phyloP scores from a whole-genome alignment of 1,140 invertebrate species.

The Zophobas atratus region DNA sequence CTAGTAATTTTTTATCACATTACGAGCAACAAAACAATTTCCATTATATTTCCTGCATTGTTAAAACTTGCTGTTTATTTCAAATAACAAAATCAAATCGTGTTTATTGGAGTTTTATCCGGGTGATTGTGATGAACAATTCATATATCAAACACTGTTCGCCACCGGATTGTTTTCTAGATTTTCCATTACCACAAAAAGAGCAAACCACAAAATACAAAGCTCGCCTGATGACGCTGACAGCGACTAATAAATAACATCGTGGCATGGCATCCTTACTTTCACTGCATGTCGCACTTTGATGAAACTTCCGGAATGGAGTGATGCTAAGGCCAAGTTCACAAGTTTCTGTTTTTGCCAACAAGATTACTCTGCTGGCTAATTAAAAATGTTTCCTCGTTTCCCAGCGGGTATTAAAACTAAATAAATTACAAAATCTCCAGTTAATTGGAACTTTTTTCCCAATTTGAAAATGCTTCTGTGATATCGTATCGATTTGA shows the following conservation, averaged over 20 bases:
- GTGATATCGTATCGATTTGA: conserved; percentile 2
- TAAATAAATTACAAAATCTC: conserved; percentile 36
- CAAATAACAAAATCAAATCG: background rate
- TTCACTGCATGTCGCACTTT: conserved; percentile 26
- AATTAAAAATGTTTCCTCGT: conserved; percentile 19
- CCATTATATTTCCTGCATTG: background rate
- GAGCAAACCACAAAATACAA: background rate
- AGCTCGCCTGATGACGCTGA: background rate
- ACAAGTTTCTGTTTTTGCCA: background rate
- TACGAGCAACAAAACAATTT: background rate
- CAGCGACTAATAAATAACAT: conserved; percentile 14
- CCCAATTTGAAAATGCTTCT: conserved; percentile 9
- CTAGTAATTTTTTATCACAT: too few species aligned
- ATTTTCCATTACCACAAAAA: background rate
- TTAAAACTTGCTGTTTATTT: background rate
- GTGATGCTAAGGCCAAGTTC: background rate
- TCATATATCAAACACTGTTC: background rate
- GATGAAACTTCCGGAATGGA: conserved; percentile 10
- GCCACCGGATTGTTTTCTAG: background rate
- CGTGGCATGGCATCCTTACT: conserved; percentile 9
- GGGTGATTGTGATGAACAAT: background rate
- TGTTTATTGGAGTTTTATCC: background rate
- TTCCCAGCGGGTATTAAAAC: conserved; percentile 12
- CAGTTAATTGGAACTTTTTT: conserved; percentile 28
- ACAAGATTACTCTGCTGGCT: conserved; percentile 16